Evolutionary conservation across 2,888 invertebrate species (phyloP), one percentile per base, ranked within the genome.

Genomic region (Tetragonisca angustula): DNA sequence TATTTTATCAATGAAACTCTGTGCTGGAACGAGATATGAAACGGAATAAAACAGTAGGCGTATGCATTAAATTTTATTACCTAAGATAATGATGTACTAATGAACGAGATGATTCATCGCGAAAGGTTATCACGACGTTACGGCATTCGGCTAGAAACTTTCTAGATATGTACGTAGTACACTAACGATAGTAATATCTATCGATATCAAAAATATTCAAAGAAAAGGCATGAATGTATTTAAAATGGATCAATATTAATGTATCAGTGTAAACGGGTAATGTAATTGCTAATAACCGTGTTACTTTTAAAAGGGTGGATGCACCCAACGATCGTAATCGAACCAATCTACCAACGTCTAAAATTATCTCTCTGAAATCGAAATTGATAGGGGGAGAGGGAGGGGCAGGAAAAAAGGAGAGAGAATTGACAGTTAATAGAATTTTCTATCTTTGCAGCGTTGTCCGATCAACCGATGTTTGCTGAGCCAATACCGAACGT

Each of bases 401-500:
- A 43, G 9, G 9, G 9, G 9, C 1, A 43, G 9, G 1, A 9
- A 9, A 43, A 36, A 36, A 36, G 24, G n/a, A 32, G 19, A 17
- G 36, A 36, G 64, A 52, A 74, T 17, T n/a, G 36, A 13, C 15
- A 9, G 24, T 17, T 73, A 73, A 83, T 21, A 21, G 17, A 70
- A 36, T 56, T 61, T 59, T 74, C 27, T 91, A 91, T 92, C 90
- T 93, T 96, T 95, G 79, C 96, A 98, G 98, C 97, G 84, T 95
- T 98, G 95, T 97, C 98, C 90, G 97, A 98, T 94, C 97, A 97
- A 92, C 98, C 98, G 32, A 96, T 97, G 92, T 98, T 98, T 94
- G 96, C 98, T 54, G 98, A 98, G 95, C 98, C 98, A 75, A 98
- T 98, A 92, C 98, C 98, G 71, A 98, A 98, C 95, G 98, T 98